Conservation (phyloP, 2,888 invertebrate species). For the Orchesella flavescens region DNA sequence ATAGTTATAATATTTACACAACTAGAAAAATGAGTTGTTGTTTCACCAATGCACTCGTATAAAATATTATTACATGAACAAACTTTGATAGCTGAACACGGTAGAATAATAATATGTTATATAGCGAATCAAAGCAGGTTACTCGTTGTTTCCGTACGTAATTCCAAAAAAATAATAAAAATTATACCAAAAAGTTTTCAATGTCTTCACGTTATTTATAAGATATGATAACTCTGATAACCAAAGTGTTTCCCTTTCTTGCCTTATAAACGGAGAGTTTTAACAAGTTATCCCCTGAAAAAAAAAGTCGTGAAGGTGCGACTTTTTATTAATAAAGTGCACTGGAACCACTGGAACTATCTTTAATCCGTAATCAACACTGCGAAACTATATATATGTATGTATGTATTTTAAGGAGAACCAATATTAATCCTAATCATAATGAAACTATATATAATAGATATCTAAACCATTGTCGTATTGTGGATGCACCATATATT, state of each 20-base stretch:
- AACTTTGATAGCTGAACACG: no score
- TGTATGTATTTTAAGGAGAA: constrained; percentile 2
- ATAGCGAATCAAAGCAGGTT: no score
- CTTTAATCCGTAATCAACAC: neutral
- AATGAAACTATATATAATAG: no score
- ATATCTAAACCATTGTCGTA: no score
- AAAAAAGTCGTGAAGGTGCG: neutral
- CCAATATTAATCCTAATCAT: neutral
- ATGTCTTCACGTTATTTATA: constrained; percentile 23
- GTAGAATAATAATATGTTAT: no score
- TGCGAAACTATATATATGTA: no score
- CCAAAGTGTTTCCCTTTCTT: constrained; percentile 42
- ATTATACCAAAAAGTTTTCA: neutral
- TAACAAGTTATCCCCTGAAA: no score
- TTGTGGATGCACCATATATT: neutral
- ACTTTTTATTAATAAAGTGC: neutral
- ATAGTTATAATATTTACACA: no score
- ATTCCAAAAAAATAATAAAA: neutral
- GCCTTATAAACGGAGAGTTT: constrained; percentile 18
- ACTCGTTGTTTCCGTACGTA: no score
- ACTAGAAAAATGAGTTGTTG: no score
- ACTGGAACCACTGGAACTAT: neutral
- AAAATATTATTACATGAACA: no score
- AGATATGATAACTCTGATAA: neutral
- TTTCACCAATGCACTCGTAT: no score